phyloP scores from a whole-genome alignment of 2,888 invertebrate species.

The Elgonia sp. region DNA sequence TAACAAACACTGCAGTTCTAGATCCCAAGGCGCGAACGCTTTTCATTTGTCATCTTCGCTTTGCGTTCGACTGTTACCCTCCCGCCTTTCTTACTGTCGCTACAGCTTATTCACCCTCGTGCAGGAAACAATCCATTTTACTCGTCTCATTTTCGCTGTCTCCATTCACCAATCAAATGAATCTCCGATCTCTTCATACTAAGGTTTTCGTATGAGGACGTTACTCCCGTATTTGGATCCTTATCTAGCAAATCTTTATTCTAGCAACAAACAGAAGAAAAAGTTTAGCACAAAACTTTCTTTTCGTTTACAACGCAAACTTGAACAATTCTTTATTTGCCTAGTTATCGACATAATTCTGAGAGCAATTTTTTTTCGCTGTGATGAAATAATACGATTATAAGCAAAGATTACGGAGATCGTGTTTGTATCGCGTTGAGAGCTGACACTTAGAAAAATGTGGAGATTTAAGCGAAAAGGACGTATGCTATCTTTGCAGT shows the following conservation, averaged over 20 bases:
- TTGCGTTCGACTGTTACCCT: conserved; percentile 79
- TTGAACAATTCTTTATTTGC: conserved; percentile 9
- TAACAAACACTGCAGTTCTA: conserved; percentile 13
- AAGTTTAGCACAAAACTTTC: conserved; percentile 61
- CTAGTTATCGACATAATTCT: neutral
- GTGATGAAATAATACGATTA: conserved; percentile 30
- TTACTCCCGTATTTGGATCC: conserved; percentile 52
- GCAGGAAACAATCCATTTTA: conserved; percentile 75
- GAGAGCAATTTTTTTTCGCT: neutral
- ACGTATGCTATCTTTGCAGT: conserved; percentile 36
- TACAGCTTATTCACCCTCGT: conserved; percentile 71
- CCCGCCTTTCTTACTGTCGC: conserved; percentile 78
- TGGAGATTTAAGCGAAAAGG: conserved; percentile 48
- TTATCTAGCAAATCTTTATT: conserved; percentile 51
- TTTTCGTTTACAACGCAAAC: neutral
- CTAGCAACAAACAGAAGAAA: conserved; percentile 25
- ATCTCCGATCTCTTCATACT: conserved; percentile 64
- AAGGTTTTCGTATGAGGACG: conserved; percentile 54
- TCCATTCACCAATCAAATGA: conserved; percentile 72
- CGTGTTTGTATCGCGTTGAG: conserved; percentile 74
- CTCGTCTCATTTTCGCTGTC: conserved; percentile 72
- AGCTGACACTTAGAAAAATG: conserved; percentile 71
- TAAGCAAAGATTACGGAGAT: conserved; percentile 3
- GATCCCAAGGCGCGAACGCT: conserved; percentile 74
- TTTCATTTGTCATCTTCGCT: conserved; percentile 81